phyloP scores from a whole-genome alignment of 2,888 invertebrate species.

The Magallana nippona region DNA sequence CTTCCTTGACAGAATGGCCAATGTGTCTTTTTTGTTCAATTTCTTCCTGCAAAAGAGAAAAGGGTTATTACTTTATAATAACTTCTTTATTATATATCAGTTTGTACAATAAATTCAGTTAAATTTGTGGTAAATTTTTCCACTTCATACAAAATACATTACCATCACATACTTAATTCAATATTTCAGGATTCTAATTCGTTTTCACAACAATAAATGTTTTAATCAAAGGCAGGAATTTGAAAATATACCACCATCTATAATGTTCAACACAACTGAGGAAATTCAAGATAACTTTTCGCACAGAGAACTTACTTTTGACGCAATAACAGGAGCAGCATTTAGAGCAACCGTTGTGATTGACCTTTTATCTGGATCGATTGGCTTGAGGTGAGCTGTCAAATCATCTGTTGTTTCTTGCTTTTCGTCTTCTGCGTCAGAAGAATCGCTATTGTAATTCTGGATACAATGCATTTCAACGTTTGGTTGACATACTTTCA shows the following conservation, averaged over 20 bases:
- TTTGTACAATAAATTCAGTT: background rate
- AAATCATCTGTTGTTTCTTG: conserved; percentile 59
- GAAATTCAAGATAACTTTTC: conserved; percentile 21
- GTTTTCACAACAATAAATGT: no score
- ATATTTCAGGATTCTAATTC: no score
- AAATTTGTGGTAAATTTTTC: background rate
- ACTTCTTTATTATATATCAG: no score
- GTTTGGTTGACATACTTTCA: conserved; percentile 35
- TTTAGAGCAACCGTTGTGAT: conserved; percentile 82
- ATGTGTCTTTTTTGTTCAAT: conserved; percentile 87
- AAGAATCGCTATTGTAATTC: conserved; percentile 88
- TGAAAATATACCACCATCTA: background rate
- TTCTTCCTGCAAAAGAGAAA: conserved; percentile 83
- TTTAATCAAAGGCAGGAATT: no score
- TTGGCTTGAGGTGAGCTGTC: conserved; percentile 72
- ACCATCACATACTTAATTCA: no score
- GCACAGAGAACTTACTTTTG: conserved; percentile 82
- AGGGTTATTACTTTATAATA: no score
- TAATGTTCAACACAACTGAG: background rate
- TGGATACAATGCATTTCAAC: conserved; percentile 82
- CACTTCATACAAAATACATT: no score
- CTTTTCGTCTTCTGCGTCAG: conserved; percentile 84
- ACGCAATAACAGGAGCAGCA: conserved; percentile 91
- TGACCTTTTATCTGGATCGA: conserved; percentile 62
- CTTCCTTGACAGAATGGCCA: conserved; percentile 89